phyloP scores from a whole-genome alignment of 1,140 invertebrate genomes.

The Lepeophtheirus salmonis region DNA sequence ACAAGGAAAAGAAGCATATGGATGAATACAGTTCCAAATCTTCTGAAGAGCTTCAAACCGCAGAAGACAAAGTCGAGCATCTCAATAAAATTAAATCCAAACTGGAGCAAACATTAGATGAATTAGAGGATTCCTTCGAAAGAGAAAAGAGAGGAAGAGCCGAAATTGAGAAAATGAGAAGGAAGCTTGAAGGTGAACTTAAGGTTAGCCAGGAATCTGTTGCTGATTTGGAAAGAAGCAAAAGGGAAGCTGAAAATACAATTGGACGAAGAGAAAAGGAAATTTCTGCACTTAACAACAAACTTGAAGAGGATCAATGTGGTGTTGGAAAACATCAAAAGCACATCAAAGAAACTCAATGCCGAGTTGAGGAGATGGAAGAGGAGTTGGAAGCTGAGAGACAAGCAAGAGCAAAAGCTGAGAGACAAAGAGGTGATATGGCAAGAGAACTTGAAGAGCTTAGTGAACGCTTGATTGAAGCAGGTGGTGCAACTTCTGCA shows the following conservation, averaged over 20 bases:
- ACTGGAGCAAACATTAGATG: constrained; percentile 91
- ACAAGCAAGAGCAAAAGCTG: constrained; percentile 72
- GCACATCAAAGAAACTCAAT: constrained; percentile 80
- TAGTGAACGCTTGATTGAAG: constrained; percentile 88
- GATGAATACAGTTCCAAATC: constrained; percentile 41
- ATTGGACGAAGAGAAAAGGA: constrained; percentile 95
- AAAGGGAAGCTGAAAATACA: constrained; percentile 45
- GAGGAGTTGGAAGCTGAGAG: constrained; percentile 94
- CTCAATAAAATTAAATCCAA: constrained; percentile 67
- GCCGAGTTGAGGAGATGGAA: constrained; percentile 89
- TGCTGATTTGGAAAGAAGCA: constrained; percentile 44
- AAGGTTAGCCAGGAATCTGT: constrained; percentile 90
- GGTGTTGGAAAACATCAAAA: constrained; percentile 80
- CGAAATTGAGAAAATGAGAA: constrained; percentile 88
- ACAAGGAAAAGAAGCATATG: constrained; percentile 48
- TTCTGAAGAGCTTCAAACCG: constrained; percentile 48
- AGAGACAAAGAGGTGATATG: constrained; percentile 38
- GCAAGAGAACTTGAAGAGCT: constrained; percentile 91
- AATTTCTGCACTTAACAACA: constrained; percentile 69
- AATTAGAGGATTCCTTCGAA: constrained; percentile 89
- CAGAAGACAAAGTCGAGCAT: constrained; percentile 98
- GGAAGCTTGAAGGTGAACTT: constrained; percentile 87
- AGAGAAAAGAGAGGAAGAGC: constrained; percentile 98
- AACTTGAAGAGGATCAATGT: constrained; percentile 93
- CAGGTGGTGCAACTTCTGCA: constrained; percentile 92